Evolutionary conservation across 64 coral and sea anemone genomes (phyloP), one percentile per base, ranked within the genome.

Genomic region (Pocillopora damicornis): DNA sequence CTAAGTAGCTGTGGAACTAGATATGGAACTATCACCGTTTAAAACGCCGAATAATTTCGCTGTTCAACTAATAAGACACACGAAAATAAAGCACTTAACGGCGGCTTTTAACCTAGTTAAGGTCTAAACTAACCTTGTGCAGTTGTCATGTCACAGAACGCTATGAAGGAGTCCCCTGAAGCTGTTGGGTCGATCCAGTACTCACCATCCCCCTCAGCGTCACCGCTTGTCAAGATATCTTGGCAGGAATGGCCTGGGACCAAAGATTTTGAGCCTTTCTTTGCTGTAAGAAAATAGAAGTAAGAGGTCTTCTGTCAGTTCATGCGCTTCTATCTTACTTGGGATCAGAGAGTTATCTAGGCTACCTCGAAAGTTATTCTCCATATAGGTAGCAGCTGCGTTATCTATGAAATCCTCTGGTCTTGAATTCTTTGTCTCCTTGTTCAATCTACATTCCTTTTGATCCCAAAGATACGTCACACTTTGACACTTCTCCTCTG

Each of bases 101-200:
- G 37, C 9, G 12, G 37, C 18, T n/a, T 18, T 59, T 7, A 51
- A 51, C 42, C 42, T 51, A 30, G 30, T 35, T 81, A 34, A 23
- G 15, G 12, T 7, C 14, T 73, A 1, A 20, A 57, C 75, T 37
- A 10, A 77, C 75, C 75, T 77, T 18, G 11, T 57, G 45, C 42
- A 77, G 37, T 77, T 37, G 13, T 20, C 75, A 77, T 77, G 75
- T 77, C 75, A 77, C 75, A 77, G 17, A 77, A 77, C 17, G 56
- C 75, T 58, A 6, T 77, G 75, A 77, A 77, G 38, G 75, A 42
- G 38, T 58, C 16, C 38, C 45, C 75, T 58, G 75, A 57, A 15
- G 75, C 15, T 77, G 75, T 58, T 11, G 75, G 75, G 22, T 86
- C 62, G 20, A 71, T 86, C 38, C 63, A 86, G 82, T 86, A 66